These are phyloP conservation scores for Spicauda simplicius DNA, from an alignment of 2,888 invertebrate genomes.

Conservation along the genomic window DNA sequence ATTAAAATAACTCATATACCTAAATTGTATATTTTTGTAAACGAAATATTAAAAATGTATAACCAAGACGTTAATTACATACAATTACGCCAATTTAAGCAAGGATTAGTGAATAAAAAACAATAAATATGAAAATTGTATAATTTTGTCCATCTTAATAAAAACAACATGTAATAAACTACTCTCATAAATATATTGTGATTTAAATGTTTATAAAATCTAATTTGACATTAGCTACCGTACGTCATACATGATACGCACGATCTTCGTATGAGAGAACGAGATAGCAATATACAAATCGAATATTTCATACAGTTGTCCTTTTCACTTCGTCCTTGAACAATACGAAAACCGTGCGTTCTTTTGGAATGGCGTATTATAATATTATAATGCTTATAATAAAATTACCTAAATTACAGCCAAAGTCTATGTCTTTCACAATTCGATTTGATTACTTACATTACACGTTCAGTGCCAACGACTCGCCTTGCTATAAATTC, in stretches of 20 bases:
- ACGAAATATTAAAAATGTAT: no score
- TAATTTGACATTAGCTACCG: not conserved
- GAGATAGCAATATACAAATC: not conserved
- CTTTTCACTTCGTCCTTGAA: not conserved
- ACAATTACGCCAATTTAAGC: no score
- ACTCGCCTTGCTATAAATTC: no score
- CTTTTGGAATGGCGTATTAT: not conserved
- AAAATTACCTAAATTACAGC: constrained; percentile 4
- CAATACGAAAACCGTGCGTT: not conserved
- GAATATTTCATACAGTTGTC: not conserved
- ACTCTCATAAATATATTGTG: not conserved
- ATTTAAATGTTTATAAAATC: not conserved
- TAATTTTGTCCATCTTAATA: not conserved
- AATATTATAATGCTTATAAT: not conserved
- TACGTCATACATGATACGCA: not conserved
- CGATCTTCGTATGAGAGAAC: not conserved
- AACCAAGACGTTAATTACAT: no score
- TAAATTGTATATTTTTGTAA: no score
- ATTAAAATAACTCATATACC: no score
- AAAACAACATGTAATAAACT: not conserved
- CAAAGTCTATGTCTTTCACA: constrained; percentile 25
- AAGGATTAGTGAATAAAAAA: not conserved
- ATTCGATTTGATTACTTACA: constrained; percentile 6
- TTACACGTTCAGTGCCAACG: no score
- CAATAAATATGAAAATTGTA: not conserved